These are phyloP conservation scores for Scomber japonicus DNA, from an alignment of 2,113 vertebrate genomes.

Conservation along the genomic window DNA sequence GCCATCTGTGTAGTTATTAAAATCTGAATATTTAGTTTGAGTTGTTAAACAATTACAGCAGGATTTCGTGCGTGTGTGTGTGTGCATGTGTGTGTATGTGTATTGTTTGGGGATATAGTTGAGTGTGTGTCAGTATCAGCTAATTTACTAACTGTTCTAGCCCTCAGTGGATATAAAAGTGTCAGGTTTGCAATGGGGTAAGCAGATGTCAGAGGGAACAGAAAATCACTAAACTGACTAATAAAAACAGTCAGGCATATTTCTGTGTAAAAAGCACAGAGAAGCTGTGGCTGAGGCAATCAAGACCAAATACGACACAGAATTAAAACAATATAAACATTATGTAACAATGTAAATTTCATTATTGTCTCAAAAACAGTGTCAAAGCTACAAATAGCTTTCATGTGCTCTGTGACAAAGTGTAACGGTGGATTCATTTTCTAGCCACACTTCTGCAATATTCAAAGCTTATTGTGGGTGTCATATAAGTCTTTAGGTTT, in stretches of 20 bases:
- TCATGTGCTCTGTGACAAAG: not conserved
- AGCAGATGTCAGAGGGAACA: not conserved
- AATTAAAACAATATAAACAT: no score
- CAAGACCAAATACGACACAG: no score
- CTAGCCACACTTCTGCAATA: conserved; percentile 28
- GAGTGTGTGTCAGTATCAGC: not conserved
- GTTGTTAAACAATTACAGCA: conserved; percentile 13
- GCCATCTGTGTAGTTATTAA: conserved; percentile 45
- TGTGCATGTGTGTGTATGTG: not conserved
- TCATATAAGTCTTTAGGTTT: no score
- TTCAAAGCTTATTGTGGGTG: conserved; percentile 35
- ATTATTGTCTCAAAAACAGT: no score
- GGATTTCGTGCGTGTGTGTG: conserved; percentile 4
- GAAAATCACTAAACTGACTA: conserved; percentile 24
- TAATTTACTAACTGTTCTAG: conserved; percentile 11
- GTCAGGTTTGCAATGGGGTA: conserved; percentile 5
- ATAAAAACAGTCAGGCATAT: conserved; percentile 21
- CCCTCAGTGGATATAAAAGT: not conserved
- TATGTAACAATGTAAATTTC: no score
- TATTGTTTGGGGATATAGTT: not conserved
- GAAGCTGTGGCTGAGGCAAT: no score
- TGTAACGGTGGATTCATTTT: conserved; percentile 28
- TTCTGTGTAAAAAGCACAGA: conserved; percentile 1
- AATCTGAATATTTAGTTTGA: conserved; percentile 20
- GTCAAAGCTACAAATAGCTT: not conserved